Base-by-base conservation (phyloP, 1,140 invertebrate genomes). In the Drosophila sulfurigaster region DNA sequence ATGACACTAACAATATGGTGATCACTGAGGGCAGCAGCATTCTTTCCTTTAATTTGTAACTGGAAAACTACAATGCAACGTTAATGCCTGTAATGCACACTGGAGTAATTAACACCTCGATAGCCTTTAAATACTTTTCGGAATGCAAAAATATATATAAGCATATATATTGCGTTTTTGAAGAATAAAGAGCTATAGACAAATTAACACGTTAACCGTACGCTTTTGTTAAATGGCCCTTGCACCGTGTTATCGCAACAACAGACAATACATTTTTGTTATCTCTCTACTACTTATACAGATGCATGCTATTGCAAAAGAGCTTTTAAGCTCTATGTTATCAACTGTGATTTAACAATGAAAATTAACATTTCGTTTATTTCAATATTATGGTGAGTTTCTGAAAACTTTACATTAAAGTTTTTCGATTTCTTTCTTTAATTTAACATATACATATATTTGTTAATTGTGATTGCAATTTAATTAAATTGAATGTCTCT, bases 371-470 rank as follows among this genome's bases (percentile, higher is more conserved):
- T 64, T 51, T 69, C 57, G 52, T 88, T 89, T 81, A 75, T 88
- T 52, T 64, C 64, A 78, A 83, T 83, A 81, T 70, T 28, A 81
- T 82, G 57, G 57, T 87, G 78, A 62, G 67, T 66, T 75, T 80
- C 71, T 64, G 66, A 78, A 81, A 89, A 89, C 85, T 70, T 78
- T 78, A 83, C 82, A 83, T 78, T 86, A 63, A 38, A 78, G 69
- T 82, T 79, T 54, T 45, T 54, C 66, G 25, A 15, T 43, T 48
- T 48, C 20, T 38, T 20, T 28, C 20, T 60, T 41, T 78, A 59
- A 58, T 13, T 35, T 52, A 48, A 52, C 32, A 58, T 41, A 51
- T 65, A 32, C 25, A 66, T 76, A 70, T 72, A 76, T 64, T 13
- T 48, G 20, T 81, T 67, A 77, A 75, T 79, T 86, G 71, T 82